These are phyloP conservation scores for Ellobius talpinus DNA, from an alignment of 2,113 vertebrate genomes.

Conservation along the genomic window DNA sequence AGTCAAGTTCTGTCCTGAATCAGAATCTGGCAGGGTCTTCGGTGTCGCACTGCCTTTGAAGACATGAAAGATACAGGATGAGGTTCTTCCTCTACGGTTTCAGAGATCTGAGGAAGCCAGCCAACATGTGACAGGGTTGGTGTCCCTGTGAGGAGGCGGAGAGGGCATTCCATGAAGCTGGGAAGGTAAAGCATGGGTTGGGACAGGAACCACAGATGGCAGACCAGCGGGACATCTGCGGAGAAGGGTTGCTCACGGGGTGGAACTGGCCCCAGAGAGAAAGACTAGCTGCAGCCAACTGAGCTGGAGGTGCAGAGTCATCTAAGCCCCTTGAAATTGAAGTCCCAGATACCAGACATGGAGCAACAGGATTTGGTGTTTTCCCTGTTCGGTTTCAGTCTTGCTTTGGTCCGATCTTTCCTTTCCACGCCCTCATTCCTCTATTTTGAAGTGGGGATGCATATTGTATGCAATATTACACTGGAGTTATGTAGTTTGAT, in stretches of 20 bases:
- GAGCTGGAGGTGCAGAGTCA: not conserved
- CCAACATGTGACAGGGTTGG: not conserved
- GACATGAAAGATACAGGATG: not conserved
- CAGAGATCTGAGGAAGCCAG: too few species aligned
- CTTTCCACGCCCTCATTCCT: not conserved
- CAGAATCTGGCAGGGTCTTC: too few species aligned
- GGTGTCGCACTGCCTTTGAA: not conserved
- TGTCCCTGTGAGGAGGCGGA: too few species aligned
- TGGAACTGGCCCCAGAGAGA: not conserved
- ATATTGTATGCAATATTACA: not conserved
- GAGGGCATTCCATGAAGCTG: not conserved
- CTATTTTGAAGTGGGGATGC: not conserved
- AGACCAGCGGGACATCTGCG: not conserved
- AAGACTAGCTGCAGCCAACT: not conserved
- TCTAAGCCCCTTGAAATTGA: not conserved
- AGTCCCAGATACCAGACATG: not conserved
- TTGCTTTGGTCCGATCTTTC: not conserved
- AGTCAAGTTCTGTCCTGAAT: not conserved
- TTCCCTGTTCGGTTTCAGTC: not conserved
- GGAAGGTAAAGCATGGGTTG: not conserved
- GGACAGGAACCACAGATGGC: not conserved
- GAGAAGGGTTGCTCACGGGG: not conserved
- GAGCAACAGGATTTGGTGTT: not conserved
- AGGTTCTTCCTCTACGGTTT: not conserved
- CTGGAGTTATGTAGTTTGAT: not conserved